These are phyloP conservation scores for Oceanodroma leucorhoa DNA, from an alignment of 2,797 vertebrate species.

Conservation along the genomic window DNA sequence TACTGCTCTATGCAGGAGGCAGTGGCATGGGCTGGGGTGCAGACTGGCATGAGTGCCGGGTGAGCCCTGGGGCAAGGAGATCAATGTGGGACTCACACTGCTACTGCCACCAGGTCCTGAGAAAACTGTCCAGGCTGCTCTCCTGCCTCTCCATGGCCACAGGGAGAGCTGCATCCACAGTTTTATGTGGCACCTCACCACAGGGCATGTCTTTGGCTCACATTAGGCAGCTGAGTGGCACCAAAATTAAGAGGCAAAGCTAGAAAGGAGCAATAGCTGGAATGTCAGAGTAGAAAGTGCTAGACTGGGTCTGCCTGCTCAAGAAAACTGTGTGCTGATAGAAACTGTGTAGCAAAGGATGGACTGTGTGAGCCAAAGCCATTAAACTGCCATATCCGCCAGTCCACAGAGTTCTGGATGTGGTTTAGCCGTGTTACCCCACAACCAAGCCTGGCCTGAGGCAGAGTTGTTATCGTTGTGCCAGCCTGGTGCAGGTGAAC, in stretches of 20 bases:
- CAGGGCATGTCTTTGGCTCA: neutral
- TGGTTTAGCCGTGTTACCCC: neutral
- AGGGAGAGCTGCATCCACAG: neutral
- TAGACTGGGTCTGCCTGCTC: neutral
- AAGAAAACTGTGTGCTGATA: neutral
- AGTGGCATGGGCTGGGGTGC: neutral
- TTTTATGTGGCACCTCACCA: neutral
- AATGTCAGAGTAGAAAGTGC: neutral
- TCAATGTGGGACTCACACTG: neutral
- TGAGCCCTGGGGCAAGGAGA: neutral
- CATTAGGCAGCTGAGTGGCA: neutral
- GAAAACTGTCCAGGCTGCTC: neutral
- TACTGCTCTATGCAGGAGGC: neutral
- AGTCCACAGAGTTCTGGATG: neutral
- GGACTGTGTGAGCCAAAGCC: neutral
- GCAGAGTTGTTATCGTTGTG: neutral
- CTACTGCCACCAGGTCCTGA: neutral
- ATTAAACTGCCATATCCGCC: accelerated
- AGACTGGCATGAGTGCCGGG: neutral
- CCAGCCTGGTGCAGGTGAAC: neutral
- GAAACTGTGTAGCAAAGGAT: neutral
- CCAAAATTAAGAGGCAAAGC: neutral
- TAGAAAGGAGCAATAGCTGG: neutral
- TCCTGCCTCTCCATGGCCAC: neutral
- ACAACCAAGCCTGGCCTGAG: neutral